Base-by-base conservation (phyloP, 1,140 invertebrate genomes). In the Pseudomyrmex pallidus region DNA sequence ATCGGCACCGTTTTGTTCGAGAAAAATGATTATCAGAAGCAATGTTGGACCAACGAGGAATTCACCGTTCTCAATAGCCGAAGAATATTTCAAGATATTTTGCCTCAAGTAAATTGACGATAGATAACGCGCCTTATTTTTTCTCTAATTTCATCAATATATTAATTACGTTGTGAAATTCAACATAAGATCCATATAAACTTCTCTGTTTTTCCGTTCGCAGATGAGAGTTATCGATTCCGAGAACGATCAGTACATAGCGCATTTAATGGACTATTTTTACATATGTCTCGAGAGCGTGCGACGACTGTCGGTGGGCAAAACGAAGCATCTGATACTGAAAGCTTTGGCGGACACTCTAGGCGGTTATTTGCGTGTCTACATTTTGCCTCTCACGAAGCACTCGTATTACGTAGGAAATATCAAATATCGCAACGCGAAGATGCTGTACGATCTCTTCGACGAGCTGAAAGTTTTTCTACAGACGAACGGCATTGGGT, bases 321-420 rank as follows among this genome's bases (percentile, higher is more conserved):
- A 94, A 76, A 95, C 93, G 35, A 93, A 92, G 67, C 89, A 91
- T 61, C 91, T 96, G 48, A 92, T 96, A 82, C 89, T 95, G 88
- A 92, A 95, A 89, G 94, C 95, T 22, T 84, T 96, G 10, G 94
- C 94, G 2, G 96, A 96, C 82, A 92, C 92, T 8, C 90, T 95
- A 72, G 94, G 93, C 78, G 95, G 95, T 56, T 95, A 96, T 90
- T 88, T 96, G 70, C 93, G 94, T 68, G 93, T 93, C 82, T 94
- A 95, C 85, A 91, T 96, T 46, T 86, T 96, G 35, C 96, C 96
- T 3, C 89, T 95, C 2, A 95, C 95, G 2, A 94, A 94, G 85
- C 95, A 95, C 83, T 95, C 95, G 4, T 96, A 95, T 90, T 96
- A 96, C 74, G 95, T 95, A 12, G 96, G 96, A 0, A 95, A 95